phyloP scores from a whole-genome alignment of 2,888 invertebrate species.

The Drosophila ustulata region DNA sequence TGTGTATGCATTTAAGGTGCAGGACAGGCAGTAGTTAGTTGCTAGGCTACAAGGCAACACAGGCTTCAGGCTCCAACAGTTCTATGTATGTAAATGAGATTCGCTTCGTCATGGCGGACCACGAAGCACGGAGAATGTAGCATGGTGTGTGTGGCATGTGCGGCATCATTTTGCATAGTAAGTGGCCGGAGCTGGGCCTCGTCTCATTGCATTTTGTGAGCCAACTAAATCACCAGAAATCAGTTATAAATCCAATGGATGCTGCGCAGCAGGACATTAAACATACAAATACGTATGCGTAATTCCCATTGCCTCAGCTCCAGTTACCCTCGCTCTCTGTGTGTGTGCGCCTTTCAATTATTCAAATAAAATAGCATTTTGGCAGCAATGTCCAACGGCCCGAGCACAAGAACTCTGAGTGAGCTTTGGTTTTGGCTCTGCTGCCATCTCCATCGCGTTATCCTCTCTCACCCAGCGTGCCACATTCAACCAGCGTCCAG shows the following conservation, averaged over 20 bases:
- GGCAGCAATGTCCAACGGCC: conserved; percentile 40
- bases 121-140: neutral
- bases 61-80: neutral
- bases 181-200: conserved; percentile 46
- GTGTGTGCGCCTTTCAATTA: conserved; percentile 67
- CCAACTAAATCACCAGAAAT: conserved; percentile 79
- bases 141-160: conserved; percentile 19
- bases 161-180: conserved; percentile 66
- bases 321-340: conserved; percentile 12
- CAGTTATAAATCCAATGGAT: conserved; percentile 76
- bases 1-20: conserved; percentile 54
- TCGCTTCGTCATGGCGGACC: conserved; percentile 51
- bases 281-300: conserved; percentile 79
- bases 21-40: conserved; percentile 27
- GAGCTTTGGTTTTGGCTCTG: conserved; percentile 6
- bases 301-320: conserved; percentile 72
- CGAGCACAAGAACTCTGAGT: conserved; percentile 19
- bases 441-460: conserved; percentile 41
- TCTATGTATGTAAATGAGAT: conserved; percentile 53
- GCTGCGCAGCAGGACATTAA: conserved; percentile 66
- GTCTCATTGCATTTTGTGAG: conserved; percentile 68
- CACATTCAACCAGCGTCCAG: neutral
- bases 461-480: conserved; percentile 17
- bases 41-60: conserved; percentile 32
- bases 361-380: conserved; percentile 74